Evolutionary conservation across 2,797 vertebrate genomes (phyloP), one percentile per base, ranked within the genome.

Genomic region (Hippocampus kuda): DNA sequence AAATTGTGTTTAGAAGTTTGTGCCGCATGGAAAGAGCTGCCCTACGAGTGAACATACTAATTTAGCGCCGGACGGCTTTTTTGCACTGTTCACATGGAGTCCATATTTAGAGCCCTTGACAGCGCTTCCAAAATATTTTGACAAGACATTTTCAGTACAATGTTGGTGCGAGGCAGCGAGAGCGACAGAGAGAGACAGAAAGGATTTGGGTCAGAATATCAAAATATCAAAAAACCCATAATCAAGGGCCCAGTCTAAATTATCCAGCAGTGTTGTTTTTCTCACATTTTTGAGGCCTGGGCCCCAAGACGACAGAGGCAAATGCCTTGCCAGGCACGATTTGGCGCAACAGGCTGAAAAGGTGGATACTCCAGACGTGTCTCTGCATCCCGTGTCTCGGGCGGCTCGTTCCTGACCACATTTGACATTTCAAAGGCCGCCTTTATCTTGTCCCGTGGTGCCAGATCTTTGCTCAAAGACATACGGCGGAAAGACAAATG

Each of bases 161-260:
- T 79, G 77, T 77, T 65, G 69, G 76, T 62, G 46, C 78, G 68
- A 84, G 68, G 60, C 75, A 11, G 44, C n/a, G 16, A 65, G 9
- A 80, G 68, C 80, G 62, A 72, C 54, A 77, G 24, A 65, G 15
- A 65, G 24, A 65, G 42, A 65, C n/a, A n/a, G 38, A 46, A 30
- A 57, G 79, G 85, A 83, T 79, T 82, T 84, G 70, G 83, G 75
- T 72, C 79, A 73, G 82, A 87, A 88, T 88, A 89, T 87, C 79
- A 87, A 86, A 89, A 89, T 87, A 86, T 88, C 74, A 80, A 86
- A 86, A 88, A 88, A 64, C 74, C 81, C 83, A 83, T 84, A 88
- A 90, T 88, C 80, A 88, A 65, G 44, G 77, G 83, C 75, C 66
- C 68, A 70, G 83, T 79, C 84, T 74, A 86, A 88, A 87, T 88